Percentiles rank a stretch among this genome's conserved stretches.
phyloP scores from a whole-genome alignment of 2,113 vertebrate species.

The Microcebus tavaratra region DNA sequence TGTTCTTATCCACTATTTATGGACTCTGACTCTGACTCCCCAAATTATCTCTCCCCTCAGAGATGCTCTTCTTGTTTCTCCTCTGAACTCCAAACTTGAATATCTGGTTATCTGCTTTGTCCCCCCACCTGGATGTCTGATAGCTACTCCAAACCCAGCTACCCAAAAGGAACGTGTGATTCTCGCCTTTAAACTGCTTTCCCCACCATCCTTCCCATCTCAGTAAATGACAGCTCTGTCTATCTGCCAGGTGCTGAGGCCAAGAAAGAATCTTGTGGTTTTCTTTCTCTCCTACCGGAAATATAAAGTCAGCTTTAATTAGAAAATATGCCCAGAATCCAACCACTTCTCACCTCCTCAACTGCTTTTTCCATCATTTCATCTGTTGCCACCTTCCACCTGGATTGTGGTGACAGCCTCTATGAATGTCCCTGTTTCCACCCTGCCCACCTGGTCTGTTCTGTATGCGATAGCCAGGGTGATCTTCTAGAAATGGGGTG shows the following conservation, averaged over 20 bases:
- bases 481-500: neutral
- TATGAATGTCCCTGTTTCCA: neutral
- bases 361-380: neutral
- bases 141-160: neutral
- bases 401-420: neutral
- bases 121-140: neutral
- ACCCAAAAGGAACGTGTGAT: neutral
- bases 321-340: neutral
- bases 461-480: neutral
- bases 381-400: neutral
- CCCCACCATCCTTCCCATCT: neutral
- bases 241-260: neutral
- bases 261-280: neutral
- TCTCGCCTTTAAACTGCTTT: neutral
- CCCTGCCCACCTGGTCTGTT: neutral
- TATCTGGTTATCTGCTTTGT: neutral
- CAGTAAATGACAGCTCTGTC: neutral
- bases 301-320: neutral
- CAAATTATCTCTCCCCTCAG: neutral
- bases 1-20: neutral
- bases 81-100: neutral
- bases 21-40: neutral
- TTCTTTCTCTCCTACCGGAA: neutral
- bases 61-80: neutral
- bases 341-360: neutral